These are phyloP conservation scores for Hypomesus transpacificus DNA, from an alignment of 2,113 vertebrate species.

Conservation along the genomic window DNA sequence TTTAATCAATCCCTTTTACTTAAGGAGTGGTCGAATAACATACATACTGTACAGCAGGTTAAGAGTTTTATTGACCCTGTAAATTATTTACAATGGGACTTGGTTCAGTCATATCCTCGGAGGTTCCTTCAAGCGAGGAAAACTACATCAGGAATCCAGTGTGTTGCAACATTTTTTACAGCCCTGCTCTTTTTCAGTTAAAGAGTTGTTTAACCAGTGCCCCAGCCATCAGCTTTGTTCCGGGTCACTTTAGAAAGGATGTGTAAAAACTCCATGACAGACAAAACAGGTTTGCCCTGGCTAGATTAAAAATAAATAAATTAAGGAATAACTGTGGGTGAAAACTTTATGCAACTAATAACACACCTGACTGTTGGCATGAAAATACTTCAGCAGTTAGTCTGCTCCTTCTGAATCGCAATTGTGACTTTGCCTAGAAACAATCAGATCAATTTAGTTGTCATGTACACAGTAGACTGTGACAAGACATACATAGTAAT, in stretches of 20 bases:
- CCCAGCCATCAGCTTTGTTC: background rate
- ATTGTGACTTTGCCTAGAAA: background rate
- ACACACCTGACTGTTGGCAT: background rate
- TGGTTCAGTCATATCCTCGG: background rate
- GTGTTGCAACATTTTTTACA: slow-evolving; percentile 43
- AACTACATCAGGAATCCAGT: slow-evolving; percentile 4
- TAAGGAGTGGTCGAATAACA: background rate
- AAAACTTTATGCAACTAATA: too few species aligned
- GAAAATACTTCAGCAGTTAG: background rate
- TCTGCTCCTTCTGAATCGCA: background rate
- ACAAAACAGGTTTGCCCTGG: slow-evolving; percentile 37
- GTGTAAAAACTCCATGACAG: slow-evolving; percentile 26
- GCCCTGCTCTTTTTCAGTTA: slow-evolving; percentile 24
- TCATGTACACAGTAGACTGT: background rate
- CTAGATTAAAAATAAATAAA: background rate
- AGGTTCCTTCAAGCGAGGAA: background rate
- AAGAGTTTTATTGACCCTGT: slow-evolving; percentile 1
- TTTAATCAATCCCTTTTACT: background rate
- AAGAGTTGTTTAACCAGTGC: slow-evolving; percentile 34
- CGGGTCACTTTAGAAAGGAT: slow-evolving; percentile 10
- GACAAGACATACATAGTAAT: background rate
- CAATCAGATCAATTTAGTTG: background rate
- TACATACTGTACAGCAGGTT: slow-evolving; percentile 8
- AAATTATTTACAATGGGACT: background rate
- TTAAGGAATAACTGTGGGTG: too few species aligned